Evolutionary conservation across 2,888 invertebrate genomes (phyloP).

Genomic region (Drosophila rubida): DNA sequence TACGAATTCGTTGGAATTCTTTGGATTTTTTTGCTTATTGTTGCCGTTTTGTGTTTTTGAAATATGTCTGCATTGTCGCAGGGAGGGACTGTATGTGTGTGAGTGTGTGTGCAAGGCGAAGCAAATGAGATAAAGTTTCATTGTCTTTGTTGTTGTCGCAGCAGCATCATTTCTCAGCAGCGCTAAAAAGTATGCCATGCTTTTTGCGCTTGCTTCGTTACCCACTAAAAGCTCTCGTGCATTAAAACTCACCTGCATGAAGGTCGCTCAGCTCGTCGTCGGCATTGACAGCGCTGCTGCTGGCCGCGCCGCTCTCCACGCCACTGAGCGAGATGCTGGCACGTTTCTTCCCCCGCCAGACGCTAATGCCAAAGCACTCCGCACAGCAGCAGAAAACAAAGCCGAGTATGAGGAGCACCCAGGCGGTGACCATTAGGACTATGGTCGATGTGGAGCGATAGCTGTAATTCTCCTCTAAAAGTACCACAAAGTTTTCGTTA

Average conservation of each 20-base stretch:
- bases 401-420: constrained; percentile 80
- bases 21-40: constrained; percentile 31
- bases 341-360: constrained; percentile 69
- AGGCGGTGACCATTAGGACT: constrained; percentile 82
- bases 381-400: constrained; percentile 83
- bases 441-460: constrained; percentile 76
- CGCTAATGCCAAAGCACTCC: constrained; percentile 78
- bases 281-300: constrained; percentile 7
- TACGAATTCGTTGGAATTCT: not conserved
- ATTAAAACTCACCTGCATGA: constrained; percentile 61
- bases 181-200: constrained; percentile 69
- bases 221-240: constrained; percentile 38
- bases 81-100: not conserved
- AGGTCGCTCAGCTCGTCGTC: constrained; percentile 36
- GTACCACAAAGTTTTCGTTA: constrained; percentile 65
- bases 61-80: constrained; percentile 9
- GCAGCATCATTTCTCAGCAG: constrained; percentile 42
- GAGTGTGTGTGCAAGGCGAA: constrained; percentile 4
- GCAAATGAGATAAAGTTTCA: constrained; percentile 40
- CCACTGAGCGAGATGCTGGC: constrained; percentile 42
- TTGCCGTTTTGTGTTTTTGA: constrained; percentile 54
- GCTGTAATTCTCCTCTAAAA: constrained; percentile 66
- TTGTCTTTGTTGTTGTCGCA: constrained; percentile 21
- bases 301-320: constrained; percentile 43
- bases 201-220: constrained; percentile 5